phyloP scores from a whole-genome alignment of 2,797 vertebrate species.

The Helarctos malayanus region DNA sequence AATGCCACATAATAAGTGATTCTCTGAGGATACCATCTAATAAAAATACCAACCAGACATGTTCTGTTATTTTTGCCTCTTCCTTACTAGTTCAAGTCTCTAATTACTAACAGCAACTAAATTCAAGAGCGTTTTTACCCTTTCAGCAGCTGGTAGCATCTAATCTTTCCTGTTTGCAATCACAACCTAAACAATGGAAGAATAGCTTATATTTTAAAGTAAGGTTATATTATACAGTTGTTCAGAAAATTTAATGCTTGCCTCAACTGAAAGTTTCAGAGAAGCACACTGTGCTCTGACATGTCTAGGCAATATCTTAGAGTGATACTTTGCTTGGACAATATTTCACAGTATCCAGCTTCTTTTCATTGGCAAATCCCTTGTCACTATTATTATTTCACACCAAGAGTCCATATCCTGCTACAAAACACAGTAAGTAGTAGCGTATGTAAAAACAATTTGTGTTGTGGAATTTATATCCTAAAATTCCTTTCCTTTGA shows the following conservation, averaged over 20 bases:
- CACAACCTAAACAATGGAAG: constrained; percentile 10
- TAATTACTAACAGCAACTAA: constrained; percentile 63
- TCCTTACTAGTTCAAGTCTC: neutral
- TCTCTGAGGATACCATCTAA: constrained; percentile 69
- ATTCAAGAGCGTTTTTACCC: neutral
- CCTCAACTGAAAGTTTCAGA: neutral
- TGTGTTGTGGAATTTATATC: constrained; percentile 68
- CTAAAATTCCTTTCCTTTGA: constrained; percentile 74
- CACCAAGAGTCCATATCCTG: constrained; percentile 54
- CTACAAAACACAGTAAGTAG: constrained; percentile 68
- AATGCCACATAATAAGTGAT: constrained; percentile 67
- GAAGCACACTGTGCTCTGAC: neutral
- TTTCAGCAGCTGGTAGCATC: neutral
- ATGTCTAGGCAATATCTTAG: neutral
- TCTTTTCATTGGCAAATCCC: constrained; percentile 66
- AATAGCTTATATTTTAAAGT: constrained; percentile 18
- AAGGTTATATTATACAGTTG: constrained; percentile 25
- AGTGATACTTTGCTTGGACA: neutral
- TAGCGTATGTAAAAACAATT: constrained; percentile 72
- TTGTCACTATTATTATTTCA: constrained; percentile 75
- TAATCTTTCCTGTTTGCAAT: constrained; percentile 47
- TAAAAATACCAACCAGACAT: constrained; percentile 70
- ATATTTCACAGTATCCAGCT: constrained; percentile 46
- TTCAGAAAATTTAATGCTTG: neutral
- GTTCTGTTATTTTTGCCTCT: constrained; percentile 62